phyloP scores from a whole-genome alignment of 2,113 vertebrate species.

The Nymphicus hollandicus region DNA sequence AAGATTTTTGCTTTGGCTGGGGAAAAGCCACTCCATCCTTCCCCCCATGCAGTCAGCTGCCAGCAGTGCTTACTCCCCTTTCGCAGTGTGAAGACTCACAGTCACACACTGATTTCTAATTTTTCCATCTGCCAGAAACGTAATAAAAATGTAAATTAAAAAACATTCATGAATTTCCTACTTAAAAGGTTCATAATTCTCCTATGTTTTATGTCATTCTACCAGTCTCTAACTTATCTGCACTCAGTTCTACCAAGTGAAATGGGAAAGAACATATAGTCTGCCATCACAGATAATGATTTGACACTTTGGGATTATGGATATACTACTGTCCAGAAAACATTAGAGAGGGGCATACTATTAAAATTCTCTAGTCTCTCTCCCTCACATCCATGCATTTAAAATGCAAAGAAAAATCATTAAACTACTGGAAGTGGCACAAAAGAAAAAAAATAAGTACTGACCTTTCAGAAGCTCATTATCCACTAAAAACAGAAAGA shows the following conservation, averaged over 20 bases:
- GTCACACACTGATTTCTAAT: conserved; percentile 10
- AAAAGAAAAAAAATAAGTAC: neutral
- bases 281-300: neutral
- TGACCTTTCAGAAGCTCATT: neutral
- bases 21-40: neutral
- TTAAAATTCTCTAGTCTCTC: neutral
- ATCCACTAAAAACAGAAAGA: neutral
- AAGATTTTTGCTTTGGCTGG: neutral
- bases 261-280: neutral
- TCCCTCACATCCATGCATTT: neutral
- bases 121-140: conserved; percentile 27
- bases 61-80: neutral
- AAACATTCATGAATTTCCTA: neutral
- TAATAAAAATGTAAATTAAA: conserved; percentile 58
- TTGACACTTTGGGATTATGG: neutral
- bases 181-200: neutral
- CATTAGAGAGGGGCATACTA: neutral
- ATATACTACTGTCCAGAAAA: neutral
- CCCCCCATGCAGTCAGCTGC: neutral
- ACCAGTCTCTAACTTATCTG: neutral
- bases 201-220: neutral
- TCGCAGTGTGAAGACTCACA: neutral
- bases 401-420: neutral
- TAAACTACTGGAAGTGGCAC: neutral
- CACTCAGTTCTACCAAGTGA: neutral